phyloP scores from a whole-genome alignment of 2,888 invertebrate genomes.

The Cerastoderma edule region DNA sequence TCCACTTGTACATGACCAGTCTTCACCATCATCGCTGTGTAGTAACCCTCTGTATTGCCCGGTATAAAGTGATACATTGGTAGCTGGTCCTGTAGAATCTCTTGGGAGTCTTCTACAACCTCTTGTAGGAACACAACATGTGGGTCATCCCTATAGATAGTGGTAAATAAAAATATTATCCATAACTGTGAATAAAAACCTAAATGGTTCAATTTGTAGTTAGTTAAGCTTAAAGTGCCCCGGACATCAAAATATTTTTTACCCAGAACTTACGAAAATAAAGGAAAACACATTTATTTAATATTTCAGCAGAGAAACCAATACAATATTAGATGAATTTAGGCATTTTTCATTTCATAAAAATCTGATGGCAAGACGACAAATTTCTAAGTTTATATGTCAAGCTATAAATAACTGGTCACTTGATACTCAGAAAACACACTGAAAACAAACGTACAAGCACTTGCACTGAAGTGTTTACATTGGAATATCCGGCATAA shows the following conservation, averaged over 20 bases:
- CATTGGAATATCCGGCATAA: background rate
- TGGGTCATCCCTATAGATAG: constrained; percentile 85
- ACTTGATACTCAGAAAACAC: too few species aligned
- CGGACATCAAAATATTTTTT: background rate
- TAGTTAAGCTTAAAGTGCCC: too few species aligned
- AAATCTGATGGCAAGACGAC: background rate
- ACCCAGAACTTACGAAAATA: background rate
- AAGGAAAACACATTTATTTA: too few species aligned
- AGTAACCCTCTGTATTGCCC: constrained; percentile 82
- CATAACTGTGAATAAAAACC: too few species aligned
- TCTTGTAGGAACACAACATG: constrained; percentile 87
- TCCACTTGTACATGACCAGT: constrained; percentile 82
- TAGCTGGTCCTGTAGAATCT: constrained; percentile 83
- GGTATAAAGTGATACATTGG: constrained; percentile 68
- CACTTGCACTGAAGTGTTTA: too few species aligned
- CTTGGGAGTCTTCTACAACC: constrained; percentile 84
- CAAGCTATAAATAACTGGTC: too few species aligned
- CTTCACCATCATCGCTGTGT: constrained; percentile 84
- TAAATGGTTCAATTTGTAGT: too few species aligned
- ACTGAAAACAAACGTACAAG: too few species aligned
- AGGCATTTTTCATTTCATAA: too few species aligned
- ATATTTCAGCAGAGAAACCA: too few species aligned
- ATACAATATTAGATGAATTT: too few species aligned
- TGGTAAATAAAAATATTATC: background rate
- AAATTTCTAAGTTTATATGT: background rate